Conservation (phyloP, 2,113 vertebrate genomes). For the Corydoras maculifer region DNA sequence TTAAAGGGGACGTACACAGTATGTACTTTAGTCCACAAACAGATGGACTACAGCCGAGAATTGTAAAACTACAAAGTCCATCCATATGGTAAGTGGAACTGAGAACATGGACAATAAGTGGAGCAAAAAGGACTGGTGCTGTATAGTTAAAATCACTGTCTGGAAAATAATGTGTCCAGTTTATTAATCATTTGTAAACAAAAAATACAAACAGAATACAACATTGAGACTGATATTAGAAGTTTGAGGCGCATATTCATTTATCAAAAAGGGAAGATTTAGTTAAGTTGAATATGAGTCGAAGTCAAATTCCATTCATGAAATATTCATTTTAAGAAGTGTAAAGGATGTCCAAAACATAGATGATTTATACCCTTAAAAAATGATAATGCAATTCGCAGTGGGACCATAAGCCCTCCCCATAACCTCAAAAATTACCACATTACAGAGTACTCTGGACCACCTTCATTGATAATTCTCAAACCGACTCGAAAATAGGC, state of each 20-base stretch:
- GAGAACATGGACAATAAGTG: too few species aligned
- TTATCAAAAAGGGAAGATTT: neutral
- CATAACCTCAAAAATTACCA: neutral
- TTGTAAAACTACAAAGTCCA: too few species aligned
- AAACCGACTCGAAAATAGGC: neutral
- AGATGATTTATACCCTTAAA: neutral
- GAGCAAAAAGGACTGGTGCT: too few species aligned
- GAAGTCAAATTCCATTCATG: neutral
- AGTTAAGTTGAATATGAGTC: neutral
- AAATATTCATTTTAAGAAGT: neutral
- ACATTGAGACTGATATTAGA: neutral
- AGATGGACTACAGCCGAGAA: too few species aligned
- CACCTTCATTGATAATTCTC: neutral
- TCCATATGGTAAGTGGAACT: too few species aligned
- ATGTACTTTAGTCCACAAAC: too few species aligned
- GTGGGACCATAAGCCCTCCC: neutral
- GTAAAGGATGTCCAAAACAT: neutral
- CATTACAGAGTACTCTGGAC: neutral
- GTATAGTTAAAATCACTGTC: too few species aligned
- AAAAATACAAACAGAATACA: neutral
- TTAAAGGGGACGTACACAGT: too few species aligned
- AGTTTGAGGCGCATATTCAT: neutral
- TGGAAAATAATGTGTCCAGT: too few species aligned
- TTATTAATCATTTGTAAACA: neutral
- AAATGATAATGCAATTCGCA: neutral